A percentile compares a stretch with the other conserved stretches of the same genome.
Conservation (phyloP, 2,888 invertebrate species). For the Esperia sulphurella region DNA sequence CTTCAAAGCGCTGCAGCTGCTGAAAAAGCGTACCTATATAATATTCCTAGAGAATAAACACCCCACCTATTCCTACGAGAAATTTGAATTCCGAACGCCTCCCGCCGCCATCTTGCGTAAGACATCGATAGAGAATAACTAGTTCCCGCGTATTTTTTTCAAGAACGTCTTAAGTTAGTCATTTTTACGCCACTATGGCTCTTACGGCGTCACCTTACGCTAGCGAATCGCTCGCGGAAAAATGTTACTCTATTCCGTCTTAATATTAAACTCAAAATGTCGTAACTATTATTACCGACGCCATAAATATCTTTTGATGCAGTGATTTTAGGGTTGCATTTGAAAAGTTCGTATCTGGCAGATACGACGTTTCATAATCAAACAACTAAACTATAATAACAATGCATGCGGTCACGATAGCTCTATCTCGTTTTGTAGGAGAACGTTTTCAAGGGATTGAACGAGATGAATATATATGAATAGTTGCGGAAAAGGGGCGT, state of each 20-base stretch:
- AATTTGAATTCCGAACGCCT: constrained; percentile 75
- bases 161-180: constrained; percentile 74
- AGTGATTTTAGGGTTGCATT: accelerated
- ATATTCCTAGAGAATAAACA: constrained; percentile 43
- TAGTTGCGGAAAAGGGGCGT: constrained; percentile 45
- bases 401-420: constrained; percentile 54
- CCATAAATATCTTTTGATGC: accelerated
- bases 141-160: constrained; percentile 65
- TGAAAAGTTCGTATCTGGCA: not conserved
- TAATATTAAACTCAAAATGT: constrained; percentile 23
- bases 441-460: constrained; percentile 28
- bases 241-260: constrained; percentile 61
- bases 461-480: constrained; percentile 35
- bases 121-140: constrained; percentile 77
- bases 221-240: constrained; percentile 76
- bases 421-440: constrained; percentile 44
- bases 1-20: constrained; percentile 44
- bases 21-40: constrained; percentile 17
- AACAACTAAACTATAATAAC: constrained; percentile 63
- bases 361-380: constrained; percentile 25
- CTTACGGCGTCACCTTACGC: constrained; percentile 70
- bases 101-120: constrained; percentile 74
- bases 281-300: constrained; percentile 15
- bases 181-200: constrained; percentile 76
- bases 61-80: constrained; percentile 71